These are phyloP conservation scores for Amniataba percoides DNA, from an alignment of 2,797 vertebrate genomes.

Conservation along the genomic window DNA sequence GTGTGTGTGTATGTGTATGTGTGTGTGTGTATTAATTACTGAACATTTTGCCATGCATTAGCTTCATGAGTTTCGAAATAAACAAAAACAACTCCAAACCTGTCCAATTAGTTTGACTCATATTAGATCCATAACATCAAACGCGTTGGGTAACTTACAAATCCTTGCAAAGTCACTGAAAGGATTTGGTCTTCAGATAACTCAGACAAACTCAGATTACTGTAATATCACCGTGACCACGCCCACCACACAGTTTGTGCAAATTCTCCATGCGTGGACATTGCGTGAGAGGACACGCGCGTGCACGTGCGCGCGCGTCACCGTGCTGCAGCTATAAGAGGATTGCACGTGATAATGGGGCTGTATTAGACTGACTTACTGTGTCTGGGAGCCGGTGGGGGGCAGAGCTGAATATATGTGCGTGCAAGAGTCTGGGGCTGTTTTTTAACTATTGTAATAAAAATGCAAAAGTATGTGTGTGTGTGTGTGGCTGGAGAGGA, in stretches of 20 bases:
- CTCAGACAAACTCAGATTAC: neutral
- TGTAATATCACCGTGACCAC: neutral
- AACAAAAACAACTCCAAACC: neutral
- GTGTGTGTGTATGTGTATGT: too few species aligned
- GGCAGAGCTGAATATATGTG: neutral
- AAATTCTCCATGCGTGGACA: neutral
- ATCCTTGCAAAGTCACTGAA: slow-evolving; percentile 1
- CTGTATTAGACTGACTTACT: slow-evolving; percentile 65
- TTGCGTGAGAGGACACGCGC: neutral
- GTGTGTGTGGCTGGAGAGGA: neutral
- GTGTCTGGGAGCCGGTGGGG: slow-evolving; percentile 35
- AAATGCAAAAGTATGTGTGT: slow-evolving; percentile 20
- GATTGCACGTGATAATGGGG: slow-evolving; percentile 66
- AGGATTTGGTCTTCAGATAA: neutral
- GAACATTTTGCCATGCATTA: slow-evolving; percentile 26
- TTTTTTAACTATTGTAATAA: slow-evolving; percentile 21
- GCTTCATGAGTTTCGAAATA: too few species aligned
- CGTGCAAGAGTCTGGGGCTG: slow-evolving; percentile 10
- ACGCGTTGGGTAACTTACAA: neutral
- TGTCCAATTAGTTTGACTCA: neutral
- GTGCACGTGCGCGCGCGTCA: slow-evolving; percentile 12
- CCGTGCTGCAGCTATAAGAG: slow-evolving; percentile 52
- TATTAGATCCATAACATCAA: neutral
- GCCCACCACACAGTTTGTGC: neutral
- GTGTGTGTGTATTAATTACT: slow-evolving; percentile 10